These are phyloP conservation scores for Drosophila sordidula DNA, from an alignment of 2,888 invertebrate species.

Conservation along the genomic window DNA sequence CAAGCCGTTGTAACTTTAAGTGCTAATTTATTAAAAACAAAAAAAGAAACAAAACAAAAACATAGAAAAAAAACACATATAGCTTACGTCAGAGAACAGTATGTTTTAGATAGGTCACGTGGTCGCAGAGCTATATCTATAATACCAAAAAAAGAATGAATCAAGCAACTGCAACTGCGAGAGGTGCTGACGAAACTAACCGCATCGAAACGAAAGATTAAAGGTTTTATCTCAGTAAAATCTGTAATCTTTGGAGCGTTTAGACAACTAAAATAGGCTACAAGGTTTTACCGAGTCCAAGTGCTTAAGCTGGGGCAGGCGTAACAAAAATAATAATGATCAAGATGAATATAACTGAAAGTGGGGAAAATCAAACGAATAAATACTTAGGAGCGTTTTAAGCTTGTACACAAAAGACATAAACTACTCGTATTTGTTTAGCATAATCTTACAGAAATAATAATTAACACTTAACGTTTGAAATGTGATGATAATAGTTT, in stretches of 20 bases:
- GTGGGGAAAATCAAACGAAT: constrained; percentile 46
- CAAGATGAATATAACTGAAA: background rate
- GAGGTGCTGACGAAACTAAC: constrained; percentile 17
- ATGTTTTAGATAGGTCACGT: constrained; percentile 15
- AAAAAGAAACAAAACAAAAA: constrained; percentile 18
- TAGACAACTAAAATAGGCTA: constrained; percentile 33
- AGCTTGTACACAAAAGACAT: constrained; percentile 77
- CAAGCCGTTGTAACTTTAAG: constrained; percentile 70
- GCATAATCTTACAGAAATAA: constrained; percentile 68
- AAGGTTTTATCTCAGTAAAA: constrained; percentile 15
- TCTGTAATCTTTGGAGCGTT: constrained; percentile 18
- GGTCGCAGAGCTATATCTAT: constrained; percentile 20
- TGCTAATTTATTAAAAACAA: constrained; percentile 70
- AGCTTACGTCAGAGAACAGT: constrained; percentile 36
- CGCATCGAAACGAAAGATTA: constrained; percentile 17
- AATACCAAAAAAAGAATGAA: constrained; percentile 31
- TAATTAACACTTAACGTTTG: constrained; percentile 71
- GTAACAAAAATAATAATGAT: constrained; percentile 7
- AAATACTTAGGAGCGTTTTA: constrained; percentile 65
- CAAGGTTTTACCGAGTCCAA: constrained; percentile 37
- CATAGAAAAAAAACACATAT: constrained; percentile 20
- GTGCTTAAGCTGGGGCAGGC: constrained; percentile 24
- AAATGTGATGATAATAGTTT: constrained; percentile 80
- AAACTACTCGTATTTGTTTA: constrained; percentile 77
- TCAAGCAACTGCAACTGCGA: constrained; percentile 8